Base-by-base conservation (phyloP, 2,888 invertebrate species). In the Cephus runcator region DNA sequence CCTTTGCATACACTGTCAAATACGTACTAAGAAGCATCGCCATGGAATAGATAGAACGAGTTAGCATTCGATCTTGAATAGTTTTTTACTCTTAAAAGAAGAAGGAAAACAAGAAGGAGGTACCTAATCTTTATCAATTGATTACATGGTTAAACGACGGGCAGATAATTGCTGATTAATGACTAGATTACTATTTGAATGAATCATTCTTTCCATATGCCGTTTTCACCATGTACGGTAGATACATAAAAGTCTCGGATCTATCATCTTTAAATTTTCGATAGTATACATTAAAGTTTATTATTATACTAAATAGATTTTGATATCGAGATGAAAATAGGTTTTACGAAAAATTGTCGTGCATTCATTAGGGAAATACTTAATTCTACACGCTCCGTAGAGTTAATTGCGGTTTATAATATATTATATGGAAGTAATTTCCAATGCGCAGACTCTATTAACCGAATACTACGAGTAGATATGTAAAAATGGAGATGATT, bases 1-100 rank as follows among this genome's bases (percentile, higher is more conserved):
- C 96, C 84, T 98, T 98, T 92, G 98, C 97, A 75, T 97, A 96
- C 90, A 96, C 96, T 90, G 98, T 98, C 81, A 98, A 97, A 93
- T 97, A 97, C 93, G 97, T 98, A 84, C 93, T 97, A 91, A 95
- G 95, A 91, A 96, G 95, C 89, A 94, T 95, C 91, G 95, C 95
- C 87, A 94, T 94, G 90, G 93, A 93, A 88, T 93, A 92, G 81
- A 82, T 80, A 34, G 73, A n/a, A 35, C 34, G 31, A 34, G 33
- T 3, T 33, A 71, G 71, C 23, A 35, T 35, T 35, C 12, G 35
- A 35, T 34, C 23, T 73, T 73, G 35, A 35, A 73, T 74, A 34
- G 23, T 34, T 34, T 74, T 74, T 2, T 36, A 34, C 34, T 74
- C 74, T 35, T 74, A 76, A 80, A 33, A 79, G 81, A 69, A 78